These are phyloP conservation scores for Ovis canadensis DNA, from an alignment of 2,113 vertebrate genomes.

Conservation along the genomic window DNA sequence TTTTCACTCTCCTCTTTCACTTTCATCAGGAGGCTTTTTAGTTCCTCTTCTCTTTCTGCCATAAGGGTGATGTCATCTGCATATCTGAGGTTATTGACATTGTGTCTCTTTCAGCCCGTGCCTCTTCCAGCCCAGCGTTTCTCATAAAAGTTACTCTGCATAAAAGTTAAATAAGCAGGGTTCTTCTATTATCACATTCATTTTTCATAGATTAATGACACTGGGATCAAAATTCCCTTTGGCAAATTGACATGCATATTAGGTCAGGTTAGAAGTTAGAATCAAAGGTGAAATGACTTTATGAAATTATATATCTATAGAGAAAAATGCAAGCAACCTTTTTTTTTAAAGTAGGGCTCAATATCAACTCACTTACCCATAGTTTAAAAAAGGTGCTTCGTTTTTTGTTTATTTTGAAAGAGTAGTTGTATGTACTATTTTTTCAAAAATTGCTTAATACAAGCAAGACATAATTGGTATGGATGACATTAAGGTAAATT, in stretches of 20 bases:
- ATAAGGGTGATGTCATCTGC: no score
- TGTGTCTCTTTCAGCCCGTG: no score
- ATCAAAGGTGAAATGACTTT: not conserved
- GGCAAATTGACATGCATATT: not conserved
- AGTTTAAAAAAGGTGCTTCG: not conserved
- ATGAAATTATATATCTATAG: slow-evolving; percentile 5
- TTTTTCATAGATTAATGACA: slow-evolving; percentile 39
- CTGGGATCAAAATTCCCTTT: slow-evolving; percentile 10
- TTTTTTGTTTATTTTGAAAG: not conserved
- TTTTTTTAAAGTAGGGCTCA: not conserved
- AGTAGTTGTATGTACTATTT: not conserved
- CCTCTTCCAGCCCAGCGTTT: no score
- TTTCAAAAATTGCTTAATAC: not conserved
- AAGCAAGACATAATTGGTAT: not conserved
- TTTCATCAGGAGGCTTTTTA: no score
- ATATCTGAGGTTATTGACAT: no score
- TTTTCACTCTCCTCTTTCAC: no score
- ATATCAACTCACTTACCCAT: not conserved
- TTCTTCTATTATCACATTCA: not conserved
- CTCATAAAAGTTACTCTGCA: no score
- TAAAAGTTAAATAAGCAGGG: no score
- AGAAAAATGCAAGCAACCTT: not conserved
- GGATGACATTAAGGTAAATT: not conserved
- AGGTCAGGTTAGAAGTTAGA: not conserved
- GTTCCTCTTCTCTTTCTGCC: no score